Percentiles rank a stretch among this genome's conserved stretches.
Evolutionary conservation across 1,140 invertebrate genomes (phyloP).

Genomic region (Episyrphus balteatus): DNA sequence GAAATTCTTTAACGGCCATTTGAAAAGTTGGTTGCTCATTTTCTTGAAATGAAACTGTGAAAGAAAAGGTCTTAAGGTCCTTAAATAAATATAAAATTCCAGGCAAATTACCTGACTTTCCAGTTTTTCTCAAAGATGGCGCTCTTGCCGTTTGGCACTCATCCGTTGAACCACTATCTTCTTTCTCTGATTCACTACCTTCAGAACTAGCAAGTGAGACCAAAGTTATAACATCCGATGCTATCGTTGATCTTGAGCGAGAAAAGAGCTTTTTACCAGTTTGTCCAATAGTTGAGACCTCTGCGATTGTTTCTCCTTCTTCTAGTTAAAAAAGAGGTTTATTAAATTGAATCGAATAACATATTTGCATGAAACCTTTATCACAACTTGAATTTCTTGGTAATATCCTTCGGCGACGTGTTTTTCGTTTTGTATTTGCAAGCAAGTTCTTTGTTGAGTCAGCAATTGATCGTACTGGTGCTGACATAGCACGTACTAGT

Average conservation of each 20-base stretch:
- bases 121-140: slow-evolving; percentile 28
- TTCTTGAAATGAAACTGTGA: slow-evolving; percentile 35
- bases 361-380: slow-evolving; percentile 1
- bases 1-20: slow-evolving; percentile 31
- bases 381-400: slow-evolving; percentile 12
- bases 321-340: neutral
- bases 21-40: slow-evolving; percentile 32
- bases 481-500: slow-evolving; percentile 35
- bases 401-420: slow-evolving; percentile 27
- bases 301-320: neutral
- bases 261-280: slow-evolving; percentile 17
- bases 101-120: slow-evolving; percentile 30
- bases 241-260: slow-evolving; percentile 23
- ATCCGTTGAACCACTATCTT: slow-evolving; percentile 15
- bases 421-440: slow-evolving; percentile 22
- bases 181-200: slow-evolving; percentile 34
- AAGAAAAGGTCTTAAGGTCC: neutral
- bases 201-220: slow-evolving; percentile 34
- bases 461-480: slow-evolving; percentile 26
- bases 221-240: slow-evolving; percentile 30
- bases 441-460: slow-evolving; percentile 25
- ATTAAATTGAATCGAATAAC: neutral
- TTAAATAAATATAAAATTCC: neutral
- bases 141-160: slow-evolving; percentile 14
- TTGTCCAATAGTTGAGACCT: neutral